Percentiles rank a stretch among this genome's conserved stretches.
These are phyloP conservation scores for Eledona agricola DNA, from an alignment of 2,888 invertebrate genomes.

Conservation along the genomic window DNA sequence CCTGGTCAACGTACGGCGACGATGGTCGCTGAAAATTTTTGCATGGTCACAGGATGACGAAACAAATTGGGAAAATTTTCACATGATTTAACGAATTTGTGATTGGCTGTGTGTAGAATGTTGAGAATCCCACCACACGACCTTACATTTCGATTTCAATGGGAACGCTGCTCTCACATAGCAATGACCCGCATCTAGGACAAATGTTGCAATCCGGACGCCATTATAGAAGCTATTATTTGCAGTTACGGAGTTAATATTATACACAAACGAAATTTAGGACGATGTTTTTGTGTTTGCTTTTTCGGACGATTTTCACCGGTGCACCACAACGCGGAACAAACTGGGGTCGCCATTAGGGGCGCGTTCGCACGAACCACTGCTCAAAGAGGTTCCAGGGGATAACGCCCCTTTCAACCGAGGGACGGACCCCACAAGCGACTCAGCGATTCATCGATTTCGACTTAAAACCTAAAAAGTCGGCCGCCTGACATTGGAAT, in stretches of 20 bases:
- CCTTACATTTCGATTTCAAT: conserved; percentile 62
- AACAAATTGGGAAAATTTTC: conserved; percentile 39
- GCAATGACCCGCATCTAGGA: conserved; percentile 64
- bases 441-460: background rate
- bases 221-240: conserved; percentile 49
- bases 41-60: conserved; percentile 39
- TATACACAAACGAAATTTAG: conserved; percentile 42
- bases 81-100: conserved; percentile 29
- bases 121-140: conserved; percentile 56
- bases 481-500: conserved; percentile 20
- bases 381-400: conserved; percentile 6
- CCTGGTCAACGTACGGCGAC: conserved; percentile 40
- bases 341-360: conserved; percentile 15
- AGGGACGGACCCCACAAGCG: conserved; percentile 2
- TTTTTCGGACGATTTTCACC: conserved; percentile 19
- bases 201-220: conserved; percentile 60
- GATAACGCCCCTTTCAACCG: conserved; percentile 27
- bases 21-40: conserved; percentile 43
- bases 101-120: conserved; percentile 43
- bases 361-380: conserved; percentile 6
- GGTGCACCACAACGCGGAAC: no score
- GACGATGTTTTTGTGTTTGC: conserved; percentile 35
- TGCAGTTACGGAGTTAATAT: conserved; percentile 50
- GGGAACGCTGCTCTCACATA: conserved; percentile 61
- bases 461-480: conserved; percentile 12